phyloP scores from a whole-genome alignment of 2,113 vertebrate species.

The Lathamus discolor region DNA sequence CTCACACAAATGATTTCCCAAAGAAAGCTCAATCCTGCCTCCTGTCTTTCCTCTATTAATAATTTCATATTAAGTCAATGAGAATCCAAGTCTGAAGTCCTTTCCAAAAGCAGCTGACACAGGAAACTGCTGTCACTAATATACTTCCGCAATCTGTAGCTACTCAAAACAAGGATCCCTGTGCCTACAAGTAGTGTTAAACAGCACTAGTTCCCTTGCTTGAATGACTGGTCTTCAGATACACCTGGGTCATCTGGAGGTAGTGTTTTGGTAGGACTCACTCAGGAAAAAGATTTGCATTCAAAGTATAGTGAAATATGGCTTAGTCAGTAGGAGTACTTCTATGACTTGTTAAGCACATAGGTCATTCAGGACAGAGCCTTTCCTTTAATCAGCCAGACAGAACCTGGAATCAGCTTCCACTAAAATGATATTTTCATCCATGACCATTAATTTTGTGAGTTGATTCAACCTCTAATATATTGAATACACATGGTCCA shows the following conservation, averaged over 20 bases:
- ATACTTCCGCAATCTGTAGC: fast-evolving
- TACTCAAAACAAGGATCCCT: background rate
- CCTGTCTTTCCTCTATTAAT: background rate
- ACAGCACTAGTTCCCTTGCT: background rate
- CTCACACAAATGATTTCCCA: background rate
- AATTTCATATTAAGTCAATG: background rate
- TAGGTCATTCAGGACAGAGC: background rate
- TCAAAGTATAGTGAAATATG: background rate
- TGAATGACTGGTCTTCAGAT: background rate
- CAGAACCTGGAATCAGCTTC: background rate
- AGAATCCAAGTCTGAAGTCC: background rate
- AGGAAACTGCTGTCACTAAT: background rate
- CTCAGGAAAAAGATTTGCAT: background rate
- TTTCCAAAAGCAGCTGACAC: background rate
- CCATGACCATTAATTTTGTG: background rate
- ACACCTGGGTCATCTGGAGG: background rate
- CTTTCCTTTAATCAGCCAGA: background rate
- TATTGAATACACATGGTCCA: fast-evolving
- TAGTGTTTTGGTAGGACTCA: background rate
- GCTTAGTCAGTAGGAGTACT: background rate
- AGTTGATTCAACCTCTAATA: background rate
- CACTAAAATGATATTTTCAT: background rate
- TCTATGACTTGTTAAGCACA: background rate
- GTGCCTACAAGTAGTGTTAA: background rate
- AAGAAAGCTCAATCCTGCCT: background rate